These are phyloP conservation scores for Lontra canadensis DNA, from an alignment of 2,113 vertebrate genomes.

Conservation along the genomic window DNA sequence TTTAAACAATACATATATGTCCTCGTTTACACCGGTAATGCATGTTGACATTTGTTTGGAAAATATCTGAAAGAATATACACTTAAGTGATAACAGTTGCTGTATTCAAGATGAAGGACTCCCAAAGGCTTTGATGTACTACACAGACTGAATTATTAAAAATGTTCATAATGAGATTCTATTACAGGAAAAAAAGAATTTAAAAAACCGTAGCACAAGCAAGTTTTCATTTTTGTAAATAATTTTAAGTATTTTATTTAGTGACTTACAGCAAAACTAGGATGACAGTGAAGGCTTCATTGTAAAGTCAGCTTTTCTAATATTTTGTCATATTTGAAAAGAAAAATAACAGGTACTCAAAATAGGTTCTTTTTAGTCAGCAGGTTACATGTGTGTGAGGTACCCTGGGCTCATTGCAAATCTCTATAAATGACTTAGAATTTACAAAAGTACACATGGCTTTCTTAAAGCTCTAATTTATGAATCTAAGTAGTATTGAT, in stretches of 20 bases:
- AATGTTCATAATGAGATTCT: background rate
- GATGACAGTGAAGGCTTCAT: background rate
- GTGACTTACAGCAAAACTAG: background rate
- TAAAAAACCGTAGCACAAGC: background rate
- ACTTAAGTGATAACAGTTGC: background rate
- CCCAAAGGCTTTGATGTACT: background rate
- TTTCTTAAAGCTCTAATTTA: background rate
- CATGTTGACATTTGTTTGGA: background rate
- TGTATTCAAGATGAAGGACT: background rate
- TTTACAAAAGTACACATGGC: background rate
- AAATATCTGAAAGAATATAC: background rate
- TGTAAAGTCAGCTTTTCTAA: conserved; percentile 22
- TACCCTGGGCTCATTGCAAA: background rate
- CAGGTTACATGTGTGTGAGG: background rate
- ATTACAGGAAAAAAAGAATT: background rate
- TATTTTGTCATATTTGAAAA: conserved; percentile 66
- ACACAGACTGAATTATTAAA: background rate
- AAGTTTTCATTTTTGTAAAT: background rate
- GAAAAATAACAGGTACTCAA: conserved; percentile 48
- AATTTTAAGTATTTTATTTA: conserved; percentile 37
- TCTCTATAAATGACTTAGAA: background rate
- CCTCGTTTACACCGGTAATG: background rate
- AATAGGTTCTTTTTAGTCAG: background rate
- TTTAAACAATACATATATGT: background rate
- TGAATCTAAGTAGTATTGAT: background rate